Percentiles rank a stretch among this genome's conserved stretches.
Conservation (phyloP, 2,113 vertebrate species). For the Ahaetulla prasina region DNA sequence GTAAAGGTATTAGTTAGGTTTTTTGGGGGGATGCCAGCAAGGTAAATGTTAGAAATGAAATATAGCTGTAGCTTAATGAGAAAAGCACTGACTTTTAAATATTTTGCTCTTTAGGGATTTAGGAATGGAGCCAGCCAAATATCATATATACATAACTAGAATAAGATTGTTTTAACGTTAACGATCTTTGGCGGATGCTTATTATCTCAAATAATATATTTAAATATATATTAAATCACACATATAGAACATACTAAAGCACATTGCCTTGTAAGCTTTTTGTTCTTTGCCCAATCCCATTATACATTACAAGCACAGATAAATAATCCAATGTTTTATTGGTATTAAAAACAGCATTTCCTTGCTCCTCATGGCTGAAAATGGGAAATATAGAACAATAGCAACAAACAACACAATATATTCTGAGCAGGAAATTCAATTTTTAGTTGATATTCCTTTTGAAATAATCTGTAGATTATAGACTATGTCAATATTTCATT, state of each 20-base stretch:
- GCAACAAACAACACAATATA: background rate
- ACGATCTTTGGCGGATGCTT: background rate
- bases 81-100: constrained; percentile 36
- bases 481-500: background rate
- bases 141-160: background rate
- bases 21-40: constrained; percentile 33
- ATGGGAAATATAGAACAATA: background rate
- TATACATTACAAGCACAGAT: background rate
- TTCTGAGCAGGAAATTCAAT: background rate
- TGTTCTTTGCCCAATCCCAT: background rate
- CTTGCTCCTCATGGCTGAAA: background rate
- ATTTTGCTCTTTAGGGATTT: constrained; percentile 17
- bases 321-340: background rate
- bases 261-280: background rate
- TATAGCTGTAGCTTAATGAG: constrained; percentile 27
- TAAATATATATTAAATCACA: background rate
- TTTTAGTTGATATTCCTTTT: background rate
- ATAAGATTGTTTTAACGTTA: background rate
- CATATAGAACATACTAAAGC: background rate
- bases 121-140: background rate
- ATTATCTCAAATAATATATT: background rate
- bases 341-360: background rate
- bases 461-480: background rate
- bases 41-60: constrained; percentile 49
- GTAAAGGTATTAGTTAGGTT: constrained; percentile 67